Evolutionary conservation across 2,797 vertebrate genomes (phyloP), one percentile per base, ranked within the genome.

Genomic region (Liparis tanakae): DNA sequence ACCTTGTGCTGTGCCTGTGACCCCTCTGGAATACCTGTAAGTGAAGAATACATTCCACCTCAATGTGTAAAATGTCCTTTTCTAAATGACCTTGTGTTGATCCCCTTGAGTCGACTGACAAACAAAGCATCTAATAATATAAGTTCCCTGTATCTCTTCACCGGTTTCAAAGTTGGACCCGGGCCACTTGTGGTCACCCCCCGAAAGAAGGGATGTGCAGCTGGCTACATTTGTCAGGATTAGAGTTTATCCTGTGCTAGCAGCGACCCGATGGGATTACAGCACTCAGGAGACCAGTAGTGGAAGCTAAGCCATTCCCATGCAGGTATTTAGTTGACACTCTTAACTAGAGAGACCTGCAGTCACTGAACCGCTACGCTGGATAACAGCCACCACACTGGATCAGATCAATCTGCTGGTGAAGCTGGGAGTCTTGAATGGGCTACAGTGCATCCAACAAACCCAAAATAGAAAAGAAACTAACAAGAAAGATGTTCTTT

Each of bases 211-310:
- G 85, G 84, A 84, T 82, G 84, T 85, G 82, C 88, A 84, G 65
- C 76, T 83, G 76, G 83, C 43, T 77, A 81, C 87, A 92, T 92
- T 92, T 91, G 74, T 81, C 55, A 57, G 83, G 88, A 90, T 93
- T 93, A 91, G 41, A 64, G 76, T 86, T 91, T 71, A 89, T 90
- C 84, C 79, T 39, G 58, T 69, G 73, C 79, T 85, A 83, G 78
- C 10, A 80, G 86, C 80, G 87, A 82, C 67, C 80, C 78, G 78
- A 88, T 84, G 82, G 76, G 79, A 87, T 82, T 81, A 88, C 75
- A 18, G 66, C 75, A 73, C n/a, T 85, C 75, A 81, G 77, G 67
- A 67, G 79, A 69, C 54, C 69, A 70, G 74, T 10, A 5, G 78
- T 80, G 76, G 59, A 72, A 78, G 10, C n/a, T 79, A 74, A 86